phyloP scores from a whole-genome alignment of 1,140 invertebrate genomes.

The Drosophila takahashii region DNA sequence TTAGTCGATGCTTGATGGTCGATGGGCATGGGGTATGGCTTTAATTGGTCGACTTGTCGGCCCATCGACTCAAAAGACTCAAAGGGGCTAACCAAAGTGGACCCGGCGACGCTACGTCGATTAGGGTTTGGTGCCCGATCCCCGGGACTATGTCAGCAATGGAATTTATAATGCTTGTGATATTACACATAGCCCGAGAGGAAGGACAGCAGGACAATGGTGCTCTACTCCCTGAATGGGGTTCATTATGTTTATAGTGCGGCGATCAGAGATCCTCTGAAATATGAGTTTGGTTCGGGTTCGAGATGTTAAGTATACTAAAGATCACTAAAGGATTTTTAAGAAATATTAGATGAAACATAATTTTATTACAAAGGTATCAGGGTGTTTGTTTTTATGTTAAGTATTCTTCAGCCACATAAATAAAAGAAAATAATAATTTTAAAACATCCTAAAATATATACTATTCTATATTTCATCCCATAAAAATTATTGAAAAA shows the following conservation, averaged over 20 bases:
- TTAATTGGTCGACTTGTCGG: conserved; percentile 81
- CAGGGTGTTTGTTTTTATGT: too few species aligned
- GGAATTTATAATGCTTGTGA: conserved; percentile 81
- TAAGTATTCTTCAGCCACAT: too few species aligned
- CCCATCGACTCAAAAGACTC: conserved; percentile 28
- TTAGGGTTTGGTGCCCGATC: conserved; percentile 46
- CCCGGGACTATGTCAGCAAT: conserved; percentile 66
- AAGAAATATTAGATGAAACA: too few species aligned
- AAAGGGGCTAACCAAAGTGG: conserved; percentile 35
- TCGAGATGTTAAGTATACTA: background rate
- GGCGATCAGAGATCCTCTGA: background rate
- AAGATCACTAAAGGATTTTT: too few species aligned
- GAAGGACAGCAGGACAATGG: conserved; percentile 11
- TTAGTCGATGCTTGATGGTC: background rate
- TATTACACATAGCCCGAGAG: conserved; percentile 44
- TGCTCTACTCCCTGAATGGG: conserved; percentile 13
- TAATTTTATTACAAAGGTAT: too few species aligned
- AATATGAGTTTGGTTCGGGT: too few species aligned
- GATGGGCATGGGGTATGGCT: conserved; percentile 51
- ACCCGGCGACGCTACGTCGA: conserved; percentile 46
- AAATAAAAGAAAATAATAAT: too few species aligned
- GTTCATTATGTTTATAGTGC: conserved; percentile 7
- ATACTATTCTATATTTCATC: too few species aligned
- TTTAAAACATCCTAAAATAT: too few species aligned
- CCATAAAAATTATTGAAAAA: too few species aligned